Evolutionary conservation across 2,113 vertebrate genomes (phyloP), one percentile per base, ranked within the genome.

Genomic region (Ciconia stormi): DNA sequence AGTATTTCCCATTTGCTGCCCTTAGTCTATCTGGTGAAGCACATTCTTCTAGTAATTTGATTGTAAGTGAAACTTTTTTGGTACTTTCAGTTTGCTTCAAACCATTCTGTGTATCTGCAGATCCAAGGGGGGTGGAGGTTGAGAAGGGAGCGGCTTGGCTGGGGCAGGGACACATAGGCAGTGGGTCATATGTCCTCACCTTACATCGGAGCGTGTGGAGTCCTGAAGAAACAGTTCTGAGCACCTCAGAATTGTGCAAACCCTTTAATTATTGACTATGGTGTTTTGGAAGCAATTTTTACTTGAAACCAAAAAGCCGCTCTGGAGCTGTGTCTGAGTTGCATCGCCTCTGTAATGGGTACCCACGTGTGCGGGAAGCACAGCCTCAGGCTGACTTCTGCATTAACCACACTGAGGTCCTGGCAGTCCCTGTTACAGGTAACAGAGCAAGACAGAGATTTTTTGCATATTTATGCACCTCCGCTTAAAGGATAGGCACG

Each of bases 331-430:
- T 12, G 26, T 8, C 53, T 16, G 36, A n/a, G 19, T 16, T 22
- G 52, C 66, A 4, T 40, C 1, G 3, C 6, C 34, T 46, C 53
- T 49, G 59, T 12, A 34, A 10, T 5, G 16, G 66, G n/a, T 16
- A 26, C 58, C n/a, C 23, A 16, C 0, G 2, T 18, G 13, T 11
- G 2, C 9, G 34, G 69, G 55, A 23, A 21, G 17, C 4, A 3
- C 11, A 44, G 42, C 21, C 50, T 18, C 17, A 2, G 55, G 23
- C 32, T 34, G 56, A 34, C 27, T 10, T 36, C 62, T 77, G 27
- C 36, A 5, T 18, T 12, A n/a, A 49, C 9, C 20, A 6, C 29
- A 3, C 42, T 1, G 4, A 9, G 34, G 38, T 30, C 25, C 38
- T 72, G 52, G 25, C 8, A 23, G n/a, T 32, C 66, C 36, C 30